Base-by-base conservation (phyloP, 1,140 invertebrate genomes). In the Holotrichia oblita region DNA sequence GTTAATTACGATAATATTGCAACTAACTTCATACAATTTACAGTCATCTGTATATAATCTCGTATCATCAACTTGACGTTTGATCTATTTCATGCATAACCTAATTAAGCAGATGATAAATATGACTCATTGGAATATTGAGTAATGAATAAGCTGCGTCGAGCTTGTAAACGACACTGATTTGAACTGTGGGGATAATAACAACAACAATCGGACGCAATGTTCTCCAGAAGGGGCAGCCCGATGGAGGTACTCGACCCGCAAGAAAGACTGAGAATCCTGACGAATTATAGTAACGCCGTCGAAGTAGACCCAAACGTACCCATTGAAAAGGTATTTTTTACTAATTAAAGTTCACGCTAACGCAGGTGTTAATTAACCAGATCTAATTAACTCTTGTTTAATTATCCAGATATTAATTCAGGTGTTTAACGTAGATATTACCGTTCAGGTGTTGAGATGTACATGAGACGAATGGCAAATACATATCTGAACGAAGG, bases 381-480 rank as follows among this genome's bases (percentile, higher is more conserved):
- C n/a, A n/a, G 73, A 73, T 34, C 77, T 40, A 74, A 77, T 64
- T 41, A 7, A 6, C 24, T 77, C 14, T 80, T n/a, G n/a, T n/a
- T n/a, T n/a, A n/a, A n/a, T n/a, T n/a, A n/a, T n/a, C n/a, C n/a
- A n/a, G n/a, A n/a, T n/a, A n/a, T n/a, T n/a, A n/a, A n/a, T n/a
- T n/a, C n/a, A n/a, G n/a, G n/a, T 61, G 75, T 89, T 90, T 24
- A 14, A 34, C 8, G 44, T 81, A 95, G 94, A 83, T 95, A 95
- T 87, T 95, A 92, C 85, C 89, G 95, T 76, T 96, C 95, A 69
- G 96, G 96, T 14, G 86, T 93, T 41, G 95, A 98, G 90, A 94
- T 99, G n/a, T n/a, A n/a, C n/a, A n/a, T n/a, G 93, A 91, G 97
- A 59, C 89, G 94, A 85, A 96, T 96, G 93, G 97, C 96, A 12